A percentile compares a stretch with the other conserved stretches of the same genome.
Conservation (phyloP, 1,140 invertebrate genomes). For the Lutraria rhynchaena region DNA sequence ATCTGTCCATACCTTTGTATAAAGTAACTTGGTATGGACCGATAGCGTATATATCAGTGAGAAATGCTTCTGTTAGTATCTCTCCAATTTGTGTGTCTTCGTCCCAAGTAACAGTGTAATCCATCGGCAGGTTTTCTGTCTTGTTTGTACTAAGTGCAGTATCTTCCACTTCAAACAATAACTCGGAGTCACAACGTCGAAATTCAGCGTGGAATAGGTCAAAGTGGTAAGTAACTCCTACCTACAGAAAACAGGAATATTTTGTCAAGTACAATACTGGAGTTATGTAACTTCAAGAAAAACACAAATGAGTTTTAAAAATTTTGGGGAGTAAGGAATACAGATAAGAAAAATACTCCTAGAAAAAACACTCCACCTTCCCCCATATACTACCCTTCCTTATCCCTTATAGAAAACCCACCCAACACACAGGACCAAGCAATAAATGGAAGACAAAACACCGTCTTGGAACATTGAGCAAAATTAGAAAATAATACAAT, state of each 20-base stretch:
- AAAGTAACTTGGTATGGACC: slow-evolving; percentile 7
- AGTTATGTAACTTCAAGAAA: not conserved
- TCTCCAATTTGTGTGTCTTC: slow-evolving; percentile 37
- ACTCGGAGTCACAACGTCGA: slow-evolving; percentile 17
- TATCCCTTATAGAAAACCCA: too few species aligned
- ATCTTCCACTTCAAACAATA: slow-evolving; percentile 25
- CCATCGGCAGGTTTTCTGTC: slow-evolving; percentile 31
- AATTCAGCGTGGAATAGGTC: slow-evolving; percentile 43
- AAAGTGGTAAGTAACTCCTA: slow-evolving; percentile 41
- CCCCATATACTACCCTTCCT: too few species aligned
- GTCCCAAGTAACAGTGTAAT: slow-evolving; percentile 10
- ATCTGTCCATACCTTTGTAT: slow-evolving; percentile 45
- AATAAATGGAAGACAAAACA: too few species aligned
- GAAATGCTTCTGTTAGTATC: slow-evolving; percentile 8
- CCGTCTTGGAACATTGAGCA: too few species aligned
- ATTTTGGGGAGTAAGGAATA: not conserved
- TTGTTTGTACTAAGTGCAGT: slow-evolving; percentile 24
- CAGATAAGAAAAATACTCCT: not conserved
- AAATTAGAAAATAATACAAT: too few species aligned
- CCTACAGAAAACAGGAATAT: not conserved
- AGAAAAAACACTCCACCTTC: too few species aligned
- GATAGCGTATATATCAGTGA: slow-evolving; percentile 17
- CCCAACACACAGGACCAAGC: too few species aligned
- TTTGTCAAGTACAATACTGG: not conserved
- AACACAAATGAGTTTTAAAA: not conserved